These are phyloP conservation scores for Anthopleura xanthogrammica DNA, from an alignment of 92 coral and sea anemone genomes.

Conservation along the genomic window DNA sequence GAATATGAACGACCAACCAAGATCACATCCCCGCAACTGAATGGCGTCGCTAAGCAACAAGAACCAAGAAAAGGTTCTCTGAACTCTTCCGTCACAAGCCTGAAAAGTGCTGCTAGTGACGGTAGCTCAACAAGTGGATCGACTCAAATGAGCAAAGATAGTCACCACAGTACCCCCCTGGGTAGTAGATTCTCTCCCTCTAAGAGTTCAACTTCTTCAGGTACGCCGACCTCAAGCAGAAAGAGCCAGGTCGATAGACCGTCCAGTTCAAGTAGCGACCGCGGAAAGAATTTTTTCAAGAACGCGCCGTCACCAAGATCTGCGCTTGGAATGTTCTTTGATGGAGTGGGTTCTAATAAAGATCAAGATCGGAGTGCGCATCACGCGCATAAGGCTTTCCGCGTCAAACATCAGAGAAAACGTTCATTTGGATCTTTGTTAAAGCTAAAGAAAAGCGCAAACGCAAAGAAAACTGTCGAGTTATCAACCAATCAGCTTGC, in stretches of 20 bases:
- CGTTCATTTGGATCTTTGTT: slow-evolving; percentile 82
- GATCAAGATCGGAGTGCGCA: slow-evolving; percentile 67
- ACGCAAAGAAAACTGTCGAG: slow-evolving; percentile 61
- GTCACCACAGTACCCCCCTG: slow-evolving; percentile 20
- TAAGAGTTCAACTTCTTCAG: slow-evolving; percentile 26
- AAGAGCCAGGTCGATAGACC: slow-evolving; percentile 48
- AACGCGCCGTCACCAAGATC: slow-evolving; percentile 53
- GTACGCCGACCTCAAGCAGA: slow-evolving; percentile 41
- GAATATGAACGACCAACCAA: slow-evolving; percentile 50
- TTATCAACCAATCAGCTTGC: slow-evolving; percentile 91
- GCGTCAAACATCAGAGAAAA: slow-evolving; percentile 61
- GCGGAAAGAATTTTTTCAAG: slow-evolving; percentile 54
- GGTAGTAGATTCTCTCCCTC: slow-evolving; percentile 27
- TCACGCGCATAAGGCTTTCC: slow-evolving; percentile 63
- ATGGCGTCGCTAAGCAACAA: slow-evolving; percentile 49
- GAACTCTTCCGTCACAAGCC: slow-evolving; percentile 51
- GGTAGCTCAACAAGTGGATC: slow-evolving; percentile 49
- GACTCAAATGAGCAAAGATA: slow-evolving; percentile 35
- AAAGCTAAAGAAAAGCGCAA: slow-evolving; percentile 51
- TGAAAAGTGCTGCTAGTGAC: slow-evolving; percentile 55
- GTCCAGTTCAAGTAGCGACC: slow-evolving; percentile 49
- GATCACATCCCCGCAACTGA: slow-evolving; percentile 13
- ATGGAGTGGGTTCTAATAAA: slow-evolving; percentile 45
- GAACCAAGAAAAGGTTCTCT: slow-evolving; percentile 26
- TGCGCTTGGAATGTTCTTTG: slow-evolving; percentile 79